Evolutionary conservation across 2,797 vertebrate genomes (phyloP), one percentile per base, ranked within the genome.

Genomic region (Lates japonicus): DNA sequence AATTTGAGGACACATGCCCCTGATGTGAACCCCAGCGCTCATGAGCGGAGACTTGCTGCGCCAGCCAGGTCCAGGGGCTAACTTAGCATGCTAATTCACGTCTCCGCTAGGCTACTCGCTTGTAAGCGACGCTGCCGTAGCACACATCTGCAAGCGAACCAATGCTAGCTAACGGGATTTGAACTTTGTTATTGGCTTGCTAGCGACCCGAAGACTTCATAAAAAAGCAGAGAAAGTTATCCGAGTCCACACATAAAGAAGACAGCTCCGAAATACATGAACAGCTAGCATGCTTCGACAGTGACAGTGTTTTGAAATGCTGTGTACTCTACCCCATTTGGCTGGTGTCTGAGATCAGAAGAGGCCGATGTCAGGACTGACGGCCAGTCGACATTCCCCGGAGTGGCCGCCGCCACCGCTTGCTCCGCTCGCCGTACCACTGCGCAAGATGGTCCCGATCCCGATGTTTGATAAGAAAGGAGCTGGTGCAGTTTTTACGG

Each of bases 321-420:
- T 46, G 86, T 69, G 87, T 90, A 82, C 93, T 86, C 78, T 95
- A 95, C 95, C 95, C 87, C 92, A 86, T 93, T 88, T 86, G 90
- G 85, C 86, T 81, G 87, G 44, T 57, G 93, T 81, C 81, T 92
- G 89, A 87, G 91, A 88, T 83, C 86, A 86, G 88, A 91, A 83
- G 93, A 95, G 95, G 95, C 95, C 96, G 95, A 94, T 93, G 95
- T 95, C 95, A 94, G 92, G 87, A 90, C 86, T 87, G 91, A 94
- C 94, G 92, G 92, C 93, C 94, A 74, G 92, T 88, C 89, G 91
- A 94, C 95, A 95, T 95, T 94, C 93, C 92, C 93, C 90, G 89
- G 91, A 94, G 93, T 92, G 90, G 85, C 92, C 82, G 86, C 84
- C 49, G 80, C 84, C 74, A 74, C 88, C 74, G 82, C 82, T 89